These are phyloP conservation scores for Amphimallon solstitiale DNA, from an alignment of 2,888 invertebrate genomes.

Conservation along the genomic window DNA sequence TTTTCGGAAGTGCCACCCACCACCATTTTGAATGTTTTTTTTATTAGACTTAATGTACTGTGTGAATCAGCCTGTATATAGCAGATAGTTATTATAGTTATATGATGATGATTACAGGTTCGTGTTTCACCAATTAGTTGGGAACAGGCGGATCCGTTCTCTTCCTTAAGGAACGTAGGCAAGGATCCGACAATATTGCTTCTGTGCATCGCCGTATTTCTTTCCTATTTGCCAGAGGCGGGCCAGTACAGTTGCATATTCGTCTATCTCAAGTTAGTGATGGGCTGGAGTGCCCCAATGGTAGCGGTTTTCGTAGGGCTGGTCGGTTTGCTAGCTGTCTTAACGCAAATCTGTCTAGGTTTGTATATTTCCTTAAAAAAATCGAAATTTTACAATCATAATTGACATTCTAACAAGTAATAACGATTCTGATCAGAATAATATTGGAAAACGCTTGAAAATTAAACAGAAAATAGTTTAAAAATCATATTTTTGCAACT, in stretches of 20 bases:
- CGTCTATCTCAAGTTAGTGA: constrained; percentile 95
- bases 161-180: constrained; percentile 91
- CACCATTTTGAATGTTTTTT: too few species aligned
- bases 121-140: constrained; percentile 87
- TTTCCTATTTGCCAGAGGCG: constrained; percentile 97
- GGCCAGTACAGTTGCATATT: constrained; percentile 99
- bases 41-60: too few species aligned
- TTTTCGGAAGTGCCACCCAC: too few species aligned
- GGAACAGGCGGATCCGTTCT: constrained; percentile 99
- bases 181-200: constrained; percentile 95
- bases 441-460: too few species aligned
- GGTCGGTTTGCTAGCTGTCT: constrained; percentile 94
- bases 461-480: too few species aligned
- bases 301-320: constrained; percentile 98
- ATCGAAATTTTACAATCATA: too few species aligned
- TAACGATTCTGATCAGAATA: too few species aligned
- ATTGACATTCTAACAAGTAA: too few species aligned
- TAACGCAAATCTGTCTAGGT: constrained; percentile 89
- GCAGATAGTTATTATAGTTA: neutral
- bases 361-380: too few species aligned
- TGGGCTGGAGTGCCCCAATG: constrained; percentile 94
- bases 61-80: too few species aligned
- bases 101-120: constrained; percentile 47
- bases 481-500: too few species aligned
- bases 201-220: constrained; percentile 96